phyloP scores from a whole-genome alignment of 2,888 invertebrate species.

The Empis stercorea region DNA sequence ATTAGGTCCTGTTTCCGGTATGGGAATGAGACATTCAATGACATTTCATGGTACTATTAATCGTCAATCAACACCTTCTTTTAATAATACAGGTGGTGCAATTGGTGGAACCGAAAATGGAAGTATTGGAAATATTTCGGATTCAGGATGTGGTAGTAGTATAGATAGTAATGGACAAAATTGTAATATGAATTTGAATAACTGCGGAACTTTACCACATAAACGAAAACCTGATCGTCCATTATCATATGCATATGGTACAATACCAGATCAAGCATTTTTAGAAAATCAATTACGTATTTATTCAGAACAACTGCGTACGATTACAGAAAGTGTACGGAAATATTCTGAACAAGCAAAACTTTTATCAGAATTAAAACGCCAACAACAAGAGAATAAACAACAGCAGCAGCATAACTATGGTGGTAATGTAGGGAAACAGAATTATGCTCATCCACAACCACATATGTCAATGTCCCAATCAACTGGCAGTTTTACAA shows the following conservation, averaged over 20 bases:
- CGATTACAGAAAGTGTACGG: constrained; percentile 35
- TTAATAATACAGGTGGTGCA: neutral
- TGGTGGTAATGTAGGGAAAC: neutral
- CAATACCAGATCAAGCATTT: constrained; percentile 31
- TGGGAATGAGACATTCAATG: constrained; percentile 31
- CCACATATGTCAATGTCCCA: constrained; percentile 17
- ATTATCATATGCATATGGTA: constrained; percentile 31
- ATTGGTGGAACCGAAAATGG: constrained; percentile 5
- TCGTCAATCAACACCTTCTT: constrained; percentile 15
- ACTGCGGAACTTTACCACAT: constrained; percentile 7
- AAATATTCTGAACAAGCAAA: constrained; percentile 37
- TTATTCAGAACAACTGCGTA: constrained; percentile 33
- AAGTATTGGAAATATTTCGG: constrained; percentile 10
- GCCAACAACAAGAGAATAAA: constrained; percentile 31
- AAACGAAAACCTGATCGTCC: constrained; percentile 26
- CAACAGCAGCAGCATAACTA: constrained; percentile 11
- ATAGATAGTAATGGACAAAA: neutral
- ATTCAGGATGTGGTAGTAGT: constrained; percentile 3
- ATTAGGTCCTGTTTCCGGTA: neutral
- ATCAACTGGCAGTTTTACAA: constrained; percentile 23
- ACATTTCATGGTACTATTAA: constrained; percentile 29
- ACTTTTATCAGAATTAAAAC: constrained; percentile 31
- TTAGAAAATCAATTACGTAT: constrained; percentile 35
- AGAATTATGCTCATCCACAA: neutral
- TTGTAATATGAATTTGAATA: constrained; percentile 7